A percentile compares a stretch with the other conserved stretches of the same genome.
Conservation (phyloP, 1,140 invertebrate species). For the Thaumatotibia leucotreta region DNA sequence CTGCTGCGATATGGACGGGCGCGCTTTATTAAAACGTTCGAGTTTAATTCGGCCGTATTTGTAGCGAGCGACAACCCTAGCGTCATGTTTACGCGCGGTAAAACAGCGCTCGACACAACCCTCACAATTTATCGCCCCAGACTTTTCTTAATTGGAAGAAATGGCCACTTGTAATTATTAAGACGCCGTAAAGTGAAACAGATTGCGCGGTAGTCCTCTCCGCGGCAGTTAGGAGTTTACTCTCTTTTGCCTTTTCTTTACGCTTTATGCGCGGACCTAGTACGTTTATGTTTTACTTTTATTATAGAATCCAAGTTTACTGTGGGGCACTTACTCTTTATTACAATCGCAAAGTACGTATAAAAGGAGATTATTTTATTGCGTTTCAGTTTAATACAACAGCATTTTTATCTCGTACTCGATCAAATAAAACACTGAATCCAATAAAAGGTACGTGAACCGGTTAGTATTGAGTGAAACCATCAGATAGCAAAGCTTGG, state of each 20-base stretch:
- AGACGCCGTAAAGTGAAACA: constrained; percentile 74
- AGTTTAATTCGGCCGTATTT: constrained; percentile 39
- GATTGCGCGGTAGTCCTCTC: constrained; percentile 58
- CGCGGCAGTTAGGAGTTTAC: constrained; percentile 15
- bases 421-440: constrained; percentile 1
- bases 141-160: constrained; percentile 76
- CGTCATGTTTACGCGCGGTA: constrained; percentile 54
- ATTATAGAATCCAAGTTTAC: background rate
- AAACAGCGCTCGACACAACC: constrained; percentile 49
- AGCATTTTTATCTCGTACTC: background rate
- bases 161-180: constrained; percentile 76
- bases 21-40: constrained; percentile 55
- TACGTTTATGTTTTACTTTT: background rate
- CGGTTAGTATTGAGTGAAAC: constrained; percentile 9
- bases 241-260: constrained; percentile 9
- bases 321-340: background rate
- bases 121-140: constrained; percentile 71
- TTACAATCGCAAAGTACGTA: background rate
- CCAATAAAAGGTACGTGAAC: background rate
- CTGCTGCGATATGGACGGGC: constrained; percentile 40
- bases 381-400: background rate
- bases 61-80: constrained; percentile 45
- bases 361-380: background rate
- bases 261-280: background rate
- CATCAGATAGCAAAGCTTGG: background rate